phyloP scores from a whole-genome alignment of 1,140 invertebrate species.

The Dendrolimus punctatus region DNA sequence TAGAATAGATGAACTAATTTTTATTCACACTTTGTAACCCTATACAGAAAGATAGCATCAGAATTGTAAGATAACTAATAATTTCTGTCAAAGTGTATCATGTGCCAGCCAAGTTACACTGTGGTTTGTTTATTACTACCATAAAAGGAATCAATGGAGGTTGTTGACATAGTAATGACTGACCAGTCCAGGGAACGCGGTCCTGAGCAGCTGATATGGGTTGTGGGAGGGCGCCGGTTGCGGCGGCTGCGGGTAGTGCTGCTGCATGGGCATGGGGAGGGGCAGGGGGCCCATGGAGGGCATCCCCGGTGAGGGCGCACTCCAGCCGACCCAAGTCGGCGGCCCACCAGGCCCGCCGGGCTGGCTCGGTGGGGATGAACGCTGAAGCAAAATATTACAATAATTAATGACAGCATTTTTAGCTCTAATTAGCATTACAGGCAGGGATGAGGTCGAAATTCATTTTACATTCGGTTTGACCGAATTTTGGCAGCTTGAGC shows the following conservation, averaged over 20 bases:
- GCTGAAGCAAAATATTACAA: conserved; percentile 5
- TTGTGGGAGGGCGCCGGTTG: conserved; percentile 21
- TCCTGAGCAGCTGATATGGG: conserved; percentile 30
- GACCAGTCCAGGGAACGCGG: conserved; percentile 43
- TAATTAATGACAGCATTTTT: not conserved
- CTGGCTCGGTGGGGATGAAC: conserved; percentile 16
- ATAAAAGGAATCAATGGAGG: too few species aligned
- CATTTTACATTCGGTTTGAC: too few species aligned
- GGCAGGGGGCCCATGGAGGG: conserved; percentile 10
- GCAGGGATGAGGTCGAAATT: too few species aligned
- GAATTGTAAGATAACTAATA: too few species aligned
- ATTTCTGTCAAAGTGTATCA: too few species aligned
- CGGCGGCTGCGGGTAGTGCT: conserved; percentile 11
- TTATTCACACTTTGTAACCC: too few species aligned
- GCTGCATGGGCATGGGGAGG: conserved; percentile 6
- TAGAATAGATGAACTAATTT: too few species aligned
- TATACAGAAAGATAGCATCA: too few species aligned
- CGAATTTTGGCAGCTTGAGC: too few species aligned
- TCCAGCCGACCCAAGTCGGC: conserved; percentile 42
- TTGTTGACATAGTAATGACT: conserved; percentile 4
- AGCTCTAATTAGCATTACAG: too few species aligned
- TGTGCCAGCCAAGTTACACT: too few species aligned
- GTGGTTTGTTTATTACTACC: too few species aligned
- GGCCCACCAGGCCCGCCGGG: conserved; percentile 7
- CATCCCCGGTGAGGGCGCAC: conserved; percentile 15